Evolutionary conservation across 1,140 invertebrate species (phyloP).

Genomic region (Ditylenchus dipsaci): DNA sequence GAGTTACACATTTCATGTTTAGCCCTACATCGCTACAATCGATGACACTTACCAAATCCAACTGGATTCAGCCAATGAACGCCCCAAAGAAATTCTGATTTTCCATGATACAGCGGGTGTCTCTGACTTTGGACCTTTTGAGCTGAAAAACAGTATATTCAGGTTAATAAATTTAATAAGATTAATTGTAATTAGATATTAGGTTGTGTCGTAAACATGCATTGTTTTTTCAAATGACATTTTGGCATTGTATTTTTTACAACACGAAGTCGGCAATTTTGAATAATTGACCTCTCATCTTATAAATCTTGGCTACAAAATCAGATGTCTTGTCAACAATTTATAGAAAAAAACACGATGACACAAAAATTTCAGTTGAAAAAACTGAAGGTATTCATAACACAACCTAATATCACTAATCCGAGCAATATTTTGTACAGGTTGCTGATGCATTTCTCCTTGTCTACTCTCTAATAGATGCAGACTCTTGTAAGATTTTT

Average conservation of each 20-base stretch:
- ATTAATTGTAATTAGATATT: slow-evolving; percentile 2
- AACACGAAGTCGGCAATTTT: too few relatives aligned
- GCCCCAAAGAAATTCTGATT: slow-evolving; percentile 44
- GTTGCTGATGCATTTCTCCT: slow-evolving; percentile 56
- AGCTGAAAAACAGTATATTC: slow-evolving; percentile 45
- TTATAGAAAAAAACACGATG: too few relatives aligned
- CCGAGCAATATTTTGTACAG: slow-evolving; percentile 19
- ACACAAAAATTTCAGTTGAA: too few relatives aligned
- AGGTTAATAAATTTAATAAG: slow-evolving; percentile 33
- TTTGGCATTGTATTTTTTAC: too few relatives aligned
- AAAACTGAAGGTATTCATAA: slow-evolving; percentile 9
- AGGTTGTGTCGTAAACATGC: too few relatives aligned
- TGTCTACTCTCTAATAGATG: slow-evolving; percentile 50
- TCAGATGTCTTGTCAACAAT: too few relatives aligned
- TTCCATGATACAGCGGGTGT: slow-evolving; percentile 56
- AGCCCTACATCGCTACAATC: slow-evolving; percentile 49
- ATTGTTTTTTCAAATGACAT: too few relatives aligned
- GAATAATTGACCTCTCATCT: too few relatives aligned
- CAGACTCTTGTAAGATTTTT: slow-evolving; percentile 44
- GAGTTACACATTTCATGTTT: not conserved
- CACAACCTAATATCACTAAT: too few relatives aligned
- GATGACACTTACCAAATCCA: slow-evolving; percentile 57
- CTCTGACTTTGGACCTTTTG: slow-evolving; percentile 35
- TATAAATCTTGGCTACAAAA: too few relatives aligned
- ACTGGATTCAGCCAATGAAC: not conserved